These are phyloP conservation scores for Catharus minimus DNA, from an alignment of 2,113 vertebrate genomes.

Conservation along the genomic window DNA sequence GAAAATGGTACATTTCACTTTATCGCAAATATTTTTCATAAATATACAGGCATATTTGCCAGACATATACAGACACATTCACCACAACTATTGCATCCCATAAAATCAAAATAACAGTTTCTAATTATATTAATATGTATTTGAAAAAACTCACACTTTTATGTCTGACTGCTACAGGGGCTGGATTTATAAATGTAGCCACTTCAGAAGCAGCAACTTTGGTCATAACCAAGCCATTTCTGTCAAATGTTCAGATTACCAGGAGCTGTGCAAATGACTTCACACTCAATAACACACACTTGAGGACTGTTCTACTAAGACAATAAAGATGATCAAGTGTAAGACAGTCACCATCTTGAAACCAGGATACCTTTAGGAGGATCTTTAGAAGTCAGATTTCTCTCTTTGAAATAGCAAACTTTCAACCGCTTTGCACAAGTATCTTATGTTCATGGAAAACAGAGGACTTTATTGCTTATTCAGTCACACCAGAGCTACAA, in stretches of 20 bases:
- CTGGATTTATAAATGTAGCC: background rate
- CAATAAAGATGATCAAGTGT: background rate
- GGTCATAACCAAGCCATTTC: background rate
- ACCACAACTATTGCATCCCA: background rate
- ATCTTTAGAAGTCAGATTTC: background rate
- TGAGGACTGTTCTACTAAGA: background rate
- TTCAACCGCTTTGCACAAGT: background rate
- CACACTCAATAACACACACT: background rate
- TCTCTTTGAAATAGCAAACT: background rate
- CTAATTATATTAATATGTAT: background rate
- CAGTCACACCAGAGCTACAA: background rate
- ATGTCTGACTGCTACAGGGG: background rate
- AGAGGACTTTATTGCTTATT: background rate
- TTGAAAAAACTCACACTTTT: background rate
- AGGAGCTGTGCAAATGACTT: background rate
- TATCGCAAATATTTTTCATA: background rate
- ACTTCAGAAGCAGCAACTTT: background rate
- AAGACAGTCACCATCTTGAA: background rate
- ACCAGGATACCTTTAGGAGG: background rate
- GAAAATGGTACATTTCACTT: background rate
- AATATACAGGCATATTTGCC: background rate
- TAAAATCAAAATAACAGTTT: background rate
- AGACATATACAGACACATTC: background rate
- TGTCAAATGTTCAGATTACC: background rate
- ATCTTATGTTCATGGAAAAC: background rate